Conservation (phyloP, 2,888 invertebrate genomes). For the Cerastis leucographa region DNA sequence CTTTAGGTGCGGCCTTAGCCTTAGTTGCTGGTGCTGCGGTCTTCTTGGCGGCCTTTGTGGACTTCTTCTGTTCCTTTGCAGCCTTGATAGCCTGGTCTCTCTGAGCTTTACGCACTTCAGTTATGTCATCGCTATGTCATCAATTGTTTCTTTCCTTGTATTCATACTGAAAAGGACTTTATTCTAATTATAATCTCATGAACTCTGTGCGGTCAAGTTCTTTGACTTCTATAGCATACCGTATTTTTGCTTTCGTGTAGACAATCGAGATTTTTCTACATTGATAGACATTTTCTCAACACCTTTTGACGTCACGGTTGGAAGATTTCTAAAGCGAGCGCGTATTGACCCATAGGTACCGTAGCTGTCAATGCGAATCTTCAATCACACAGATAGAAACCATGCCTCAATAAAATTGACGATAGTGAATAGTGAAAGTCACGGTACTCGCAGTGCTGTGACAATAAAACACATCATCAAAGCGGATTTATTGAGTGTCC, state of each 20-base stretch:
- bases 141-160: constrained; percentile 56
- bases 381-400: constrained; percentile 33
- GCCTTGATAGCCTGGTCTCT: constrained; percentile 99
- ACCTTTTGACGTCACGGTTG: constrained; percentile 4
- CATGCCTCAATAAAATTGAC: constrained; percentile 19
- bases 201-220: constrained; percentile 47
- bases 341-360: background rate
- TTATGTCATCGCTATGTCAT: too few species aligned
- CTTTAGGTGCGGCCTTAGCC: constrained; percentile 95
- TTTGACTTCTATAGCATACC: constrained; percentile 39
- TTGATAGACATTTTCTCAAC: constrained; percentile 11
- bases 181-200: constrained; percentile 36
- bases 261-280: background rate
- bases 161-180: constrained; percentile 50
- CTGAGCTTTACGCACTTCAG: constrained; percentile 99
- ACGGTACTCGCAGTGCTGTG: background rate
- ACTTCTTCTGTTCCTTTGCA: constrained; percentile 98
- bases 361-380: constrained; percentile 18
- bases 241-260: background rate
- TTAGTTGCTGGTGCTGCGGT: constrained; percentile 93
- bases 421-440: constrained; percentile 53
- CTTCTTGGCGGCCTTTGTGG: constrained; percentile 96
- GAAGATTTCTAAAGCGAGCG: constrained; percentile 32
- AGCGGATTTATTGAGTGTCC: constrained; percentile 13
- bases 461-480: constrained; percentile 29